Base-by-base conservation (phyloP, 1,140 invertebrate genomes). In the Drosophila virilis region DNA sequence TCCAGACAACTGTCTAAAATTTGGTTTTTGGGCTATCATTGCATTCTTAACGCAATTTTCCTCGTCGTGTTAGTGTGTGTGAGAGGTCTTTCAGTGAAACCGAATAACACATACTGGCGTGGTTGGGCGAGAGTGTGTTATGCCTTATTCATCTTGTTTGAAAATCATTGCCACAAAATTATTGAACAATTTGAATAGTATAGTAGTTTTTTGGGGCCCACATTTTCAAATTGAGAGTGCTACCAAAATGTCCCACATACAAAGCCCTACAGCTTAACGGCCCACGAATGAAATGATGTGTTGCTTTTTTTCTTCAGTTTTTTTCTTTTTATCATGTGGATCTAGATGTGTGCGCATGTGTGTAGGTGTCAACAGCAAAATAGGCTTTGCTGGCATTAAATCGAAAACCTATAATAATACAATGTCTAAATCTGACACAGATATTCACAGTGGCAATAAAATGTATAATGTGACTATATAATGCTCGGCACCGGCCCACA, bases 361-460 rank as follows among this genome's bases (percentile, higher is more conserved):
- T 73, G 83, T 86, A 78, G 83, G 83, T 79, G 83, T 83, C 57
- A 59, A 40, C 58, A 68, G 40, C 69, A 46, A 72, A 78, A 81
- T 81, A 57, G 75, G 70, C 78, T 76, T 73, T 57, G 55, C 15
- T 37, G 58, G 65, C 62, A 62, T 13, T 71, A 61, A 66, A 86
- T 86, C 70, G 78, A 75, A 86, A 67, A 79, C 43, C 76, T 13
- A 46, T 59, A 74, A 88, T 73, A 60, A 73, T 68, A 86, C 78
- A 86, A 88, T 82, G 83, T 78, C 83, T 78, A 78, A 78, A 82
- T 88, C 80, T 85, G 82, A 82, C 83, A 86, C 83, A 88, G 77
- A 82, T 86, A 40, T 48, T 74, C 71, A 40, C 64, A 70, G 70
- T 51, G 76, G 76, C 73, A 74, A 81, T 86, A 86, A 88, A 88